A percentile compares a stretch with the other conserved stretches of the same genome.
Evolutionary conservation across 2,797 vertebrate genomes (phyloP).

Genomic region (Sus cebifrons): DNA sequence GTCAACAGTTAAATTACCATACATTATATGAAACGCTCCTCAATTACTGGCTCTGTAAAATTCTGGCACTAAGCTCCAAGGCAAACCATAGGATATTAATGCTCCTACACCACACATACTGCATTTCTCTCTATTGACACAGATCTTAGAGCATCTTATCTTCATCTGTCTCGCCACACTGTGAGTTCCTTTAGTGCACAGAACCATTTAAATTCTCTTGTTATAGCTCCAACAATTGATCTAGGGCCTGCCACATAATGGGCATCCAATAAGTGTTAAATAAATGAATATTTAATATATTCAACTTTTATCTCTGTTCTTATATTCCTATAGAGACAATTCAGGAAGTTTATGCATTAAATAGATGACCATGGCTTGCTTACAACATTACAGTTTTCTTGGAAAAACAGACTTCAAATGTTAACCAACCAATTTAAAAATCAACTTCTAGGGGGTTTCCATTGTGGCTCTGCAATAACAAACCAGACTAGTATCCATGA

Average conservation of each 20-base stretch:
- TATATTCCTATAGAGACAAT: background rate
- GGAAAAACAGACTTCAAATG: background rate
- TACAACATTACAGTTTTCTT: background rate
- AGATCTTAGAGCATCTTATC: conserved; percentile 6
- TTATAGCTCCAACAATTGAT: no score
- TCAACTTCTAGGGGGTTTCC: background rate
- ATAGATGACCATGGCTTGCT: background rate
- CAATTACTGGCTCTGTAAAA: conserved; percentile 12
- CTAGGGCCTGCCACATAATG: background rate
- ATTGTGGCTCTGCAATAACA: no score
- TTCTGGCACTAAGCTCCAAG: background rate
- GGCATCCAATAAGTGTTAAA: background rate
- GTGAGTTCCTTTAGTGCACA: background rate
- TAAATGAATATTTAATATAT: conserved; percentile 19
- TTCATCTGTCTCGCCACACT: background rate
- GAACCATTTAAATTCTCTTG: background rate
- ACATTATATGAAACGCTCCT: background rate
- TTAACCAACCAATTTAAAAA: background rate
- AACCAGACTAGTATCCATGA: no score
- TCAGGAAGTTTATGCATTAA: background rate
- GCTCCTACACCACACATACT: background rate
- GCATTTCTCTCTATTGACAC: background rate
- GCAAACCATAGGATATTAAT: background rate
- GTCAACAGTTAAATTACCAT: background rate
- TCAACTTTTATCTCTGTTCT: background rate